Base-by-base conservation (phyloP, 2,888 invertebrate species). In the Brassicogethes aeneus region DNA sequence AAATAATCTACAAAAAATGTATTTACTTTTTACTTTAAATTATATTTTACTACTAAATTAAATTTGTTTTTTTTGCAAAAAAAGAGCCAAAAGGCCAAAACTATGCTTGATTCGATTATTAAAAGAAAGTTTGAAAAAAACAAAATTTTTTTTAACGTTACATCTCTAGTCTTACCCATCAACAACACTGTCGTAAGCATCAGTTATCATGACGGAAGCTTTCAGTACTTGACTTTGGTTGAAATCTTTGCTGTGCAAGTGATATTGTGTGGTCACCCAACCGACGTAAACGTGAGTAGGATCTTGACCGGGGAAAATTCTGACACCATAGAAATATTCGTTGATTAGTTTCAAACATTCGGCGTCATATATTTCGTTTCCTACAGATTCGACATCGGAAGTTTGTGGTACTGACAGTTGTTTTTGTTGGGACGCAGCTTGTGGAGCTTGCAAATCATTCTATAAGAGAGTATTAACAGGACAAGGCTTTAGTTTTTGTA, bases 211-310 rank as follows among this genome's bases (percentile, higher is more conserved):
- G 34, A 92, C 85, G 0, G 90, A 86, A 0, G 83, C 80, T 59
- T 85, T 85, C 37, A 86, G 78, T 1, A 93, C 91, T 60, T 87
- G 85, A 51, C 78, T 82, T 66, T 89, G 84, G 64, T 91, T 93
- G 65, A 94, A 90, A 59, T 92, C 88, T 54, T 85, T 87, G 43
- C 90, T 91, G 59, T 90, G 88, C 37, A 89, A 70, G 62, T 93
- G 92, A 66, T 94, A 99, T 62, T 95, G 94, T 0, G 99, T 95
- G 1, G 96, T 97, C 37, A 99, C 97, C 99, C 99, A 99, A 13
- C 99, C 99, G 1, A 99, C 87, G 67, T 92, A 97, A 15, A 97
- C 91, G 62, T 92, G 89, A 0, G 85, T 82, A 0, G 93, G 92
- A 62, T 95, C 94, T 68, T 95, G 94, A 40, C 94, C 94, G 29